These are phyloP conservation scores for Troides helena DNA, from an alignment of 2,888 invertebrate species.

Conservation along the genomic window DNA sequence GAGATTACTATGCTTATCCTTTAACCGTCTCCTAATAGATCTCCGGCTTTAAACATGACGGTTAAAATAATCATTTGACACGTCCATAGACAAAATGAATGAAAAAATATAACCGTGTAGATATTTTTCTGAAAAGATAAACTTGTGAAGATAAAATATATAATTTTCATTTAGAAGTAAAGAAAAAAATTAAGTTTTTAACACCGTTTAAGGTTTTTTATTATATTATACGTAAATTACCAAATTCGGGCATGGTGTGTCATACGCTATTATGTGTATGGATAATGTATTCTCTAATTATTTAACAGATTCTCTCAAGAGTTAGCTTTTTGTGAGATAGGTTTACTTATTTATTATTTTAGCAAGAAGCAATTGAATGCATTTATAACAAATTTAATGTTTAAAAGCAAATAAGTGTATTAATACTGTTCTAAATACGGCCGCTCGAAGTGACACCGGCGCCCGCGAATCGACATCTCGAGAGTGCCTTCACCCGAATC, in stretches of 20 bases:
- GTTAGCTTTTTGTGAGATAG: too few species aligned
- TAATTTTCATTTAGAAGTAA: too few species aligned
- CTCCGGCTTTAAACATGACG: background rate
- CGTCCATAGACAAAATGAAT: background rate
- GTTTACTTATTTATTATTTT: too few species aligned
- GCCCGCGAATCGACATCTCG: constrained; percentile 66
- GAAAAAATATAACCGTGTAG: background rate
- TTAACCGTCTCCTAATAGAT: background rate
- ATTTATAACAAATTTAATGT: background rate
- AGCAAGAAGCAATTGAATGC: background rate
- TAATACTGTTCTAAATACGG: constrained; percentile 7
- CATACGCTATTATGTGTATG: too few species aligned
- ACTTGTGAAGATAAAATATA: background rate
- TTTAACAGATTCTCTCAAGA: too few species aligned
- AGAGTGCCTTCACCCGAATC: constrained; percentile 79
- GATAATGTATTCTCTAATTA: too few species aligned
- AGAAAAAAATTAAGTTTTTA: too few species aligned
- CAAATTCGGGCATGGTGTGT: too few species aligned
- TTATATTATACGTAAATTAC: too few species aligned
- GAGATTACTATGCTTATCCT: constrained; percentile 59
- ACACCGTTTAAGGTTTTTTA: too few species aligned
- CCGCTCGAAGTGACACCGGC: constrained; percentile 51
- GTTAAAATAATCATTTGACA: background rate
- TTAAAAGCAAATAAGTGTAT: background rate
- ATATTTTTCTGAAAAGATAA: background rate